Base-by-base conservation (phyloP, 2,113 vertebrate species). In the Poeciliopsis turrubarensis region DNA sequence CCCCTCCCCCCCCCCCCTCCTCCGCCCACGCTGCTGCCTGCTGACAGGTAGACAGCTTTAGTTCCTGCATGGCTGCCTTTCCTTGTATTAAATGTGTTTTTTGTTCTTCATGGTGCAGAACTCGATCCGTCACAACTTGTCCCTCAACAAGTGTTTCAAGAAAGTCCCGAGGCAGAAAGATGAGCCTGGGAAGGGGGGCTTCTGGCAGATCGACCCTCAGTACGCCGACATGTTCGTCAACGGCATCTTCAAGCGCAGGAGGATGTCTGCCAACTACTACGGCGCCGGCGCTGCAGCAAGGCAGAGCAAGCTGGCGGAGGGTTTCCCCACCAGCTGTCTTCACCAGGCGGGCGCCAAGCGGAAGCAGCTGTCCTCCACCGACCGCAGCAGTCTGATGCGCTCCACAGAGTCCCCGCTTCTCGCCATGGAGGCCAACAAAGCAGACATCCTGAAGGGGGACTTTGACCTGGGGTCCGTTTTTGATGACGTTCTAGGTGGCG, bases 71-170 rank as follows among this genome's bases (percentile, higher is more conserved):
- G 61, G 74, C 65, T 83, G 77, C 51, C 81, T 57, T 61, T 37
- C 69, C 76, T 65, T 72, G 41, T 79, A 64, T 41, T 41, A 41
- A 78, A 81, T 60, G 51, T 27, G 17, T 26, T 30, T 72, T 39
- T 69, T 60, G 47, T 65, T 75, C 13, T 77, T 63, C 14, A 14
- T 32, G 47, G 54, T 73, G 32, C 92, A 98, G 97, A 98, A 98
- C 92, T 97, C 97, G 3, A 98, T 98, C 86, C 95, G 96, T 66
- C 97, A 97, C 92, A 97, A 97, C 93, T 90, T 98, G 81, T 98
- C 97, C 41, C 93, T 98, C 89, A 97, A 98, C 93, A 97, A 97
- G 92, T 97, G 96, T 92, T 98, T 97, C 92, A 96, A 95, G 95
- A 98, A 97, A 93, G 97, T 98, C 75, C 96, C 96, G 82, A 92